These are phyloP conservation scores for Agrypnia vestita DNA, from an alignment of 1,140 invertebrate genomes.

Conservation along the genomic window DNA sequence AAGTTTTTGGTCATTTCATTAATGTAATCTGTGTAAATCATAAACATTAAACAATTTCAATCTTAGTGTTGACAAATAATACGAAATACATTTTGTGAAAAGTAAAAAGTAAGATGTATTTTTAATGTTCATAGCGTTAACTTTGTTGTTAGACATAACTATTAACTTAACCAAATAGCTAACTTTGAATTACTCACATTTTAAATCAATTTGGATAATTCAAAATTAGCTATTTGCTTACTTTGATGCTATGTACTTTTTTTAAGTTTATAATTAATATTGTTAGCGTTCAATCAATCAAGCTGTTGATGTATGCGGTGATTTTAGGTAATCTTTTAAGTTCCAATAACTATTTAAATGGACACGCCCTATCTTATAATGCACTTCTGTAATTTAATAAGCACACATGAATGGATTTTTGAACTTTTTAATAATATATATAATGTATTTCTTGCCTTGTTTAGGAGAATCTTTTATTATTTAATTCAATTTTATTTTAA, in stretches of 20 bases:
- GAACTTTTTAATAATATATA: not conserved
- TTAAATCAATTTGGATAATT: too few relatives aligned
- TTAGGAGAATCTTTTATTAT: not conserved
- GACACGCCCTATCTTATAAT: not conserved
- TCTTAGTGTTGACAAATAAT: conserved; percentile 1
- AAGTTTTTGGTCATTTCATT: not conserved
- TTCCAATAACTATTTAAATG: not conserved
- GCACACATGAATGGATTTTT: not conserved
- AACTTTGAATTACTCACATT: too few relatives aligned
- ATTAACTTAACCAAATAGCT: too few relatives aligned
- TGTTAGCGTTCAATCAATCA: conserved; percentile 35
- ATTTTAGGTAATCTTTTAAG: conserved; percentile 2
- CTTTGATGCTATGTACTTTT: not conserved
- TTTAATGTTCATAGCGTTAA: too few relatives aligned
- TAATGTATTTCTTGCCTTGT: too few relatives aligned
- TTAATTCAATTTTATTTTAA: too few relatives aligned
- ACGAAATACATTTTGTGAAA: conserved; percentile 7
- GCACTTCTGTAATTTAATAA: not conserved
- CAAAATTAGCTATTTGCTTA: too few relatives aligned
- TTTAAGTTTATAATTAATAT: conserved; percentile 16
- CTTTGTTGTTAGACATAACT: too few relatives aligned
- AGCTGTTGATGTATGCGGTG: not conserved
- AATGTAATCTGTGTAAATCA: not conserved
- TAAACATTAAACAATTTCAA: conserved; percentile 9
- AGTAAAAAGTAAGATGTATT: not conserved